Evolutionary conservation across 2,797 vertebrate species (phyloP), one percentile per base, ranked within the genome.

Genomic region (Alosa sapidissima): DNA sequence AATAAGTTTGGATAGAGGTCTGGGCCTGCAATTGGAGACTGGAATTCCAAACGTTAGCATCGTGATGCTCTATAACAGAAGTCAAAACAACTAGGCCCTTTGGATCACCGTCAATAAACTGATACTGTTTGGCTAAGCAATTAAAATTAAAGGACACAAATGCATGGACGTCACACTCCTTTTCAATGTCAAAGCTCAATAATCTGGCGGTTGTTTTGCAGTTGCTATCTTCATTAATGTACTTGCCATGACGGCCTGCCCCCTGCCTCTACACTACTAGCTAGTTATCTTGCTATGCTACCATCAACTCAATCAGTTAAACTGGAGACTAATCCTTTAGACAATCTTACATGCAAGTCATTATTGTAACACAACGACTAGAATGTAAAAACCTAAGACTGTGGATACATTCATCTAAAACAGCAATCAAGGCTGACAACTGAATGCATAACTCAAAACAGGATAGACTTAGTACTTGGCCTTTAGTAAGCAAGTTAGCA

Each of bases 21-120:
- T 78, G 13, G 72, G 72, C 72, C 72, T 78, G 14, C 72, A 78
- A 2, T 78, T 19, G 21, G 16, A 21, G 41, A 78, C 16, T 78
- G 72, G 72, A 78, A 47, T 78, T 36, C 36, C 47, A 16, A 78
- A 78, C 72, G 72, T 78, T 78, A 78, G 72, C 72, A 78, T 78
- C 72, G 47, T 45, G 28, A 21, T 45, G 72, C 41, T 21, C 41
- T 21, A 1, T 7, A 78, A 78, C 72, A 78, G 41, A 78, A 45
- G 16, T 78, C 72, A 78, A 6, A 65, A 65, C 60, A 65, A 45
- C 41, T 78, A 78, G 72, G 36, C 36, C 36, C 41, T 19, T 78
- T 78, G 5, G 16, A 13, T 78, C 41, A 19, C 36, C 41, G 14
- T 47, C 16, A 41, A 75, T 75, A 45, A 75, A 14, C 68, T 21